phyloP scores from a whole-genome alignment of 2,797 vertebrate genomes.

The Spondyliosoma cantharus region DNA sequence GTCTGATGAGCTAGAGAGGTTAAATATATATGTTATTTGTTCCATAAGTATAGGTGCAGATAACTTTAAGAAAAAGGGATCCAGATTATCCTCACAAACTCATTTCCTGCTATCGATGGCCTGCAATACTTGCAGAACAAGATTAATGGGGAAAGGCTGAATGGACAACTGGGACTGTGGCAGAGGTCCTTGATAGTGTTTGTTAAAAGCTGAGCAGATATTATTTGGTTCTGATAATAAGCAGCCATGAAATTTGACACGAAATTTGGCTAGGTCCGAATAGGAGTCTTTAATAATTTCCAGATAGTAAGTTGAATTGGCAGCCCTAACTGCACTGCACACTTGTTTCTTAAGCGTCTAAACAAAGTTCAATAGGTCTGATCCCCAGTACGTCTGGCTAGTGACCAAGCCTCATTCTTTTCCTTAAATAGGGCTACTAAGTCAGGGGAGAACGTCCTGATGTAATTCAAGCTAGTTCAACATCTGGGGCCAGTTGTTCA shows the following conservation, averaged over 20 bases:
- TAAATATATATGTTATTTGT: neutral
- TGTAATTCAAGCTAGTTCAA: too few relatives aligned
- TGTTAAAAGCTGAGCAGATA: conserved; percentile 4
- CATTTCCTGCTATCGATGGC: neutral
- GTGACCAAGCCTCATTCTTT: too few relatives aligned
- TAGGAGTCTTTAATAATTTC: neutral
- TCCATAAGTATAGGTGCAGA: neutral
- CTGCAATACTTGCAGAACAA: neutral
- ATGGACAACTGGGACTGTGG: neutral
- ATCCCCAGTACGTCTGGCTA: too few relatives aligned
- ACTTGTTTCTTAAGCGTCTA: too few relatives aligned
- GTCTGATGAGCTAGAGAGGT: too few relatives aligned
- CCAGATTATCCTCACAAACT: neutral
- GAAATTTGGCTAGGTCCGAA: neutral
- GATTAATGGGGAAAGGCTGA: neutral
- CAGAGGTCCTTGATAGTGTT: neutral
- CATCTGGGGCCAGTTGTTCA: too few relatives aligned
- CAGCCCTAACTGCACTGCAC: too few relatives aligned
- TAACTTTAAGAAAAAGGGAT: neutral
- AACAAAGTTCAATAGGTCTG: too few relatives aligned
- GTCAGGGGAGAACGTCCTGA: too few relatives aligned
- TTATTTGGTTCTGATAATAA: neutral
- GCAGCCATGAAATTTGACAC: neutral
- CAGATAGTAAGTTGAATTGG: too few relatives aligned
- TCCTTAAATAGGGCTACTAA: too few relatives aligned